phyloP scores from a whole-genome alignment of 2,888 invertebrate genomes.

The Pinctada fucata region DNA sequence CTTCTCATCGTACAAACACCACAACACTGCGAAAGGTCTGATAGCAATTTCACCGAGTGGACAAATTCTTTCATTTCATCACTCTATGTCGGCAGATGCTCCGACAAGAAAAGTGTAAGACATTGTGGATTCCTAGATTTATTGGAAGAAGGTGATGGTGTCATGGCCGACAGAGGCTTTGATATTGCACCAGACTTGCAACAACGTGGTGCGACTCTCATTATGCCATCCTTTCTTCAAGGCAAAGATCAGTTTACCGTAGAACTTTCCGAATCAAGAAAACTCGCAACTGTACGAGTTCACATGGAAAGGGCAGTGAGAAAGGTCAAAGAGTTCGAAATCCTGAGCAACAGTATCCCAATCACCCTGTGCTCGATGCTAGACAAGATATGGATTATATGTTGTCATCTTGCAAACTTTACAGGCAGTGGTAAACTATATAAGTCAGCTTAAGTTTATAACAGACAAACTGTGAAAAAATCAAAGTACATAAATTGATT shows the following conservation, averaged over 20 bases:
- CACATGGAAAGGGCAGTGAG: constrained; percentile 14
- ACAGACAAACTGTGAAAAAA: too few species aligned
- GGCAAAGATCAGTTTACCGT: constrained; percentile 7
- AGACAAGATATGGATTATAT: constrained; percentile 12
- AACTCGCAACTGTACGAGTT: constrained; percentile 9
- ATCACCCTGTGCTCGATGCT: constrained; percentile 15
- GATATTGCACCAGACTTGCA: constrained; percentile 10
- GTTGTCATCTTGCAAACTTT: constrained; percentile 18
- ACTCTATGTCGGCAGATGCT: constrained; percentile 34
- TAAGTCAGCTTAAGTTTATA: background rate
- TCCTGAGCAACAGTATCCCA: constrained; percentile 31
- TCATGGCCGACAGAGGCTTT: constrained; percentile 27
- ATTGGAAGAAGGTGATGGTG: constrained; percentile 19
- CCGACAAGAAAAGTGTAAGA: constrained; percentile 34
- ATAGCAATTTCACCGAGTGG: constrained; percentile 36
- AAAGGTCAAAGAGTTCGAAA: constrained; percentile 27
- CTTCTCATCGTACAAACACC: constrained; percentile 35
- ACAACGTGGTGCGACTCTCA: background rate
- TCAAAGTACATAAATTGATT: too few species aligned
- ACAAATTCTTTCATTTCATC: constrained; percentile 33
- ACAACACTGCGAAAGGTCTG: constrained; percentile 34
- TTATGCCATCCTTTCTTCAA: constrained; percentile 21
- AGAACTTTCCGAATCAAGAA: background rate
- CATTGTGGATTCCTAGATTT: constrained; percentile 34
- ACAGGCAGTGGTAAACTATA: constrained; percentile 1